Percentiles rank a stretch among this genome's conserved stretches.
Evolutionary conservation across 2,113 vertebrate species (phyloP).

Genomic region (Cheilinus undulatus): DNA sequence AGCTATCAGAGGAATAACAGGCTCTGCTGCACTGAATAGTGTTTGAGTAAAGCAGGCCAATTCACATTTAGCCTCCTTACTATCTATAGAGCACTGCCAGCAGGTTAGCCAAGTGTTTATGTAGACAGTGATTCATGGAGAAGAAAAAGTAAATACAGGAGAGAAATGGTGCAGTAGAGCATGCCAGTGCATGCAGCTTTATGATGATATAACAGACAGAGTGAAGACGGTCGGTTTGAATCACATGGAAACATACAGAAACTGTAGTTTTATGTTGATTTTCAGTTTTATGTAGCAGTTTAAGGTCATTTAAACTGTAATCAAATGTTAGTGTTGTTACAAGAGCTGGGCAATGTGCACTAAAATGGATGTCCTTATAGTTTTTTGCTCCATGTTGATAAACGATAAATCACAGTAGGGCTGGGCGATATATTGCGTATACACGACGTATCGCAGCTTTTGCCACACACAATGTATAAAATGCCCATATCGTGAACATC

Average conservation of each 20-base stretch:
- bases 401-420: too few relatives aligned
- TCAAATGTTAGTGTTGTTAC: too few relatives aligned
- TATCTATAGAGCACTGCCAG: constrained; percentile 38
- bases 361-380: too few relatives aligned
- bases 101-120: constrained; percentile 15
- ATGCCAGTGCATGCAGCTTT: constrained; percentile 8
- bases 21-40: constrained; percentile 21
- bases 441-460: too few relatives aligned
- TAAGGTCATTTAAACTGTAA: too few relatives aligned
- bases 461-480: too few relatives aligned
- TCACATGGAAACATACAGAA: background rate
- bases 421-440: too few relatives aligned
- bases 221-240: background rate
- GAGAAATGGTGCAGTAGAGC: constrained; percentile 35
- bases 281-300: too few relatives aligned
- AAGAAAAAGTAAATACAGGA: constrained; percentile 33
- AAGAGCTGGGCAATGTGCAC: too few relatives aligned
- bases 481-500: too few relatives aligned
- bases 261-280: background rate
- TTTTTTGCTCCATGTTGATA: too few relatives aligned
- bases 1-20: constrained; percentile 46
- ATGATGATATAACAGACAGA: constrained; percentile 20
- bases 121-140: constrained; percentile 21
- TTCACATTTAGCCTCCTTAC: constrained; percentile 8
- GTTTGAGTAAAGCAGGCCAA: constrained; percentile 15